These are phyloP conservation scores for Anolis carolinensis DNA, from an alignment of 2,113 vertebrate genomes.

Conservation along the genomic window DNA sequence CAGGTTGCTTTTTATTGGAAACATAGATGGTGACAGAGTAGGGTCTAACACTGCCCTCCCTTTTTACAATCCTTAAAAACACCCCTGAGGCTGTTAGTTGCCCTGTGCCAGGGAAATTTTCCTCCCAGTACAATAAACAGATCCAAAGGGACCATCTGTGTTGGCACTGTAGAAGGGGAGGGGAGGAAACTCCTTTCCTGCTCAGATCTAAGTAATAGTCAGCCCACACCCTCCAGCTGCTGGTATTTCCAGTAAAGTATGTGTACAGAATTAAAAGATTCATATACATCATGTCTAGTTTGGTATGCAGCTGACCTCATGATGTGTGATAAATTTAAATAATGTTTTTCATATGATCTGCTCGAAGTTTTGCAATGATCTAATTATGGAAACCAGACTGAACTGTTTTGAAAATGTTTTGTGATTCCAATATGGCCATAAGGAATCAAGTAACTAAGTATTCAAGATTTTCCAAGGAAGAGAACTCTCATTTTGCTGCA, in stretches of 20 bases:
- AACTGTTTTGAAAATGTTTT: too few species aligned
- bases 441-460: too few species aligned
- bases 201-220: background rate
- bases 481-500: too few species aligned
- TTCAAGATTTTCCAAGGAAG: too few species aligned
- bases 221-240: background rate
- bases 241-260: background rate
- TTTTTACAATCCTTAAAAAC: background rate
- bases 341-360: too few species aligned
- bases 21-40: background rate
- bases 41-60: too few species aligned
- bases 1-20: background rate
- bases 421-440: too few species aligned
- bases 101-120: background rate
- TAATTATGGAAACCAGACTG: too few species aligned
- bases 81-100: background rate
- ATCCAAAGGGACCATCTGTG: background rate
- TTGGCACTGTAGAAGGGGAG: background rate
- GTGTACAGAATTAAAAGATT: background rate
- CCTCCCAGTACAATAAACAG: background rate
- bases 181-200: background rate
- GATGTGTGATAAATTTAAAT: background rate
- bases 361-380: too few species aligned
- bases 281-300: background rate
- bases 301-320: background rate